These are phyloP conservation scores for Trachelus troglodyta DNA, from an alignment of 2,888 invertebrate species.

Conservation along the genomic window DNA sequence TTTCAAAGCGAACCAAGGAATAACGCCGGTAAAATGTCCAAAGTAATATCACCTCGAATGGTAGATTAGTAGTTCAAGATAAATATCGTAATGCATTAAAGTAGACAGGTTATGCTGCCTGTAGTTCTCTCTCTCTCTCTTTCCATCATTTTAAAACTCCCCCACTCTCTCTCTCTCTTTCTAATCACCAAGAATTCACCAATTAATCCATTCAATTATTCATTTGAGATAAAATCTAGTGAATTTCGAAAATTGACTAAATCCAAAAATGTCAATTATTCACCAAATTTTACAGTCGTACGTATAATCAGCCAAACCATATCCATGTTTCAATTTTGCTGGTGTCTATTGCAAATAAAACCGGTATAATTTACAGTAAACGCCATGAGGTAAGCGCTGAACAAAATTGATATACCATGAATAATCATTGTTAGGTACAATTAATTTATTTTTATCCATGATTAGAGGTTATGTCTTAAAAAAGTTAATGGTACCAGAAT, in stretches of 20 bases:
- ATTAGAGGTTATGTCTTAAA: neutral
- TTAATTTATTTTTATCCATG: neutral
- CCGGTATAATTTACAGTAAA: neutral
- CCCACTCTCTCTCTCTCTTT: slow-evolving; percentile 14
- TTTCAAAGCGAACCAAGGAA: slow-evolving; percentile 50
- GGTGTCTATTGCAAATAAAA: neutral
- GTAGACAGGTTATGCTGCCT: slow-evolving; percentile 50
- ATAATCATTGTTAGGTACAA: neutral
- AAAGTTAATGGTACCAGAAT: neutral
- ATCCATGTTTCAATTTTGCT: neutral
- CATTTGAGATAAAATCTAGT: neutral
- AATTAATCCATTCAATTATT: neutral
- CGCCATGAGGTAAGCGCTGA: neutral
- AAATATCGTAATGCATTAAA: slow-evolving; percentile 60
- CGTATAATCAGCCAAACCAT: neutral
- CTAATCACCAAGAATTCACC: slow-evolving; percentile 2
- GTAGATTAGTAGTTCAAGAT: slow-evolving; percentile 20
- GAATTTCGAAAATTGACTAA: neutral
- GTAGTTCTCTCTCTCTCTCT: slow-evolving; percentile 13
- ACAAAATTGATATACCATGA: no score
- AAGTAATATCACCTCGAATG: slow-evolving; percentile 33
- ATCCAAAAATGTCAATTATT: neutral
- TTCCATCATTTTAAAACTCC: slow-evolving; percentile 1
- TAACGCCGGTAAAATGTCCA: slow-evolving; percentile 59
- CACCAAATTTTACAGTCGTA: neutral